phyloP scores from a whole-genome alignment of 2,797 vertebrate species.

The Alauda arvensis region DNA sequence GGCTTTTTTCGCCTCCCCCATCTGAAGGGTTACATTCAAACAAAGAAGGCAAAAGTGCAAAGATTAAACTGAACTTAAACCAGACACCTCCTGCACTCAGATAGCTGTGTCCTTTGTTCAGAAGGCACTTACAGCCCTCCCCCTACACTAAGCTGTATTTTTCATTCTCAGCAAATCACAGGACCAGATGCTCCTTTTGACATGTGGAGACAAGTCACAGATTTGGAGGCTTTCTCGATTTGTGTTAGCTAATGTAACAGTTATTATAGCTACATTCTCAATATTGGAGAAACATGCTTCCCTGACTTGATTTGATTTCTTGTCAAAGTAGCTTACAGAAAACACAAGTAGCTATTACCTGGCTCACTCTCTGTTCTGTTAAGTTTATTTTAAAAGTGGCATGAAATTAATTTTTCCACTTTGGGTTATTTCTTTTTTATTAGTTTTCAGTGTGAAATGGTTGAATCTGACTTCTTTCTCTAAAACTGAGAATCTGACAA shows the following conservation, averaged over 20 bases:
- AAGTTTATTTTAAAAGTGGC: constrained; percentile 18
- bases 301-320: constrained; percentile 45
- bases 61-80: constrained; percentile 31
- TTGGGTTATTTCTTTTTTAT: constrained; percentile 6
- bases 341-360: constrained; percentile 28
- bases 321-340: constrained; percentile 35
- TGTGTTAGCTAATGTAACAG: constrained; percentile 54
- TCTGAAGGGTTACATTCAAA: neutral
- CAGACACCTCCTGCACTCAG: constrained; percentile 2
- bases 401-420: constrained; percentile 40
- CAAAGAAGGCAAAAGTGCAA: neutral
- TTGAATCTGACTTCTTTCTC: neutral
- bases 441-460: constrained; percentile 2
- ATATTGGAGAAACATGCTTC: constrained; percentile 48
- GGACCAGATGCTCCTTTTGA: constrained; percentile 47
- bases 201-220: constrained; percentile 48
- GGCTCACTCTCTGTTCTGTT: constrained; percentile 10
- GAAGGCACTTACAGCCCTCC: neutral
- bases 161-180: constrained; percentile 38
- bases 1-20: rapidly evolving
- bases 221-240: constrained; percentile 55
- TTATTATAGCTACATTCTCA: constrained; percentile 46
- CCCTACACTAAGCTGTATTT: constrained; percentile 6
- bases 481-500: neutral
- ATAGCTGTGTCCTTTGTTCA: constrained; percentile 9